Evolutionary conservation across 1,140 invertebrate genomes (phyloP).

Genomic region (Lepidotrigona ventralis): DNA sequence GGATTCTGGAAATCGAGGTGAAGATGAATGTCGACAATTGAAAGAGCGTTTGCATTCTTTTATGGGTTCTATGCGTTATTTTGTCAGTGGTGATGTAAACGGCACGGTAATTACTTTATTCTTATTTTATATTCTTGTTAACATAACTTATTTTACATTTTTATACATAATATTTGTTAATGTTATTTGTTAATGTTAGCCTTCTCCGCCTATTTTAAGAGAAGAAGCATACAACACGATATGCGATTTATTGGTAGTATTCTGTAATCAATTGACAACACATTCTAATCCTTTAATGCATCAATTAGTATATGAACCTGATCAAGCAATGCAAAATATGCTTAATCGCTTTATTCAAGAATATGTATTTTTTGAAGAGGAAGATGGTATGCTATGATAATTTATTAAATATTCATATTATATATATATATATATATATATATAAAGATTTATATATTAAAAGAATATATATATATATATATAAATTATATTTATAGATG

Average conservation of each 20-base stretch:
- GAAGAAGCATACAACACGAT: slow-evolving; percentile 93
- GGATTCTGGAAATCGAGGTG: slow-evolving; percentile 81
- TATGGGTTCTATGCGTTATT: slow-evolving; percentile 86
- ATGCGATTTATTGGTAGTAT: slow-evolving; percentile 97
- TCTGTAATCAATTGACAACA: slow-evolving; percentile 91
- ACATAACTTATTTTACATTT: too few species aligned
- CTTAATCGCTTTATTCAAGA: slow-evolving; percentile 95
- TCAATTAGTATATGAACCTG: slow-evolving; percentile 91
- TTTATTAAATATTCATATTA: not conserved
- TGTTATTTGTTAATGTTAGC: slow-evolving; percentile 57
- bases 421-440: not conserved
- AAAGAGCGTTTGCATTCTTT: slow-evolving; percentile 86
- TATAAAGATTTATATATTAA: not conserved
- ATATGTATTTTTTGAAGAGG: slow-evolving; percentile 95
- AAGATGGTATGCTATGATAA: slow-evolving; percentile 83
- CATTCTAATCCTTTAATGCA: slow-evolving; percentile 83
- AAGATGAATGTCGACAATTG: slow-evolving; percentile 80
- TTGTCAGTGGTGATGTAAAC: slow-evolving; percentile 76
- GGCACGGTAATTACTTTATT: slow-evolving; percentile 46
- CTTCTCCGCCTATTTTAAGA: slow-evolving; percentile 69
- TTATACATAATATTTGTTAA: slow-evolving; percentile 30
- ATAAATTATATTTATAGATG: slow-evolving; percentile 77
- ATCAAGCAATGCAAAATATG: slow-evolving; percentile 88
- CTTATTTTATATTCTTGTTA: not conserved
- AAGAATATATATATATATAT: too few species aligned